Evolutionary conservation across 1,140 invertebrate genomes (phyloP).

Genomic region (Diorhabda elongata): DNA sequence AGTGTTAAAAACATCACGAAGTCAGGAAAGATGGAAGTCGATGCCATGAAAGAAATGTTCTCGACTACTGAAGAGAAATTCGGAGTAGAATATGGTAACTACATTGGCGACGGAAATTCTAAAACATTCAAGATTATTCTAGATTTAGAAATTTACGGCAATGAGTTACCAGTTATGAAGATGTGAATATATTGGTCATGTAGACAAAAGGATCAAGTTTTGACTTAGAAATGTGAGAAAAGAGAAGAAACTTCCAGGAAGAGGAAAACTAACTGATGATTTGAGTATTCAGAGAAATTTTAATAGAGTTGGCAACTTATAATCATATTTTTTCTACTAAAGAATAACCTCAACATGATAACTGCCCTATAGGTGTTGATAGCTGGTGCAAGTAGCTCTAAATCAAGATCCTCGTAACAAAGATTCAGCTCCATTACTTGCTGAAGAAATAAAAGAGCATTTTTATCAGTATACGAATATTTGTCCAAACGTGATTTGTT

Average conservation of each 20-base stretch:
- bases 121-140: conserved; percentile 32
- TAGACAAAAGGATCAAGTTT: conserved; percentile 35
- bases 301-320: conserved; percentile 39
- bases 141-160: conserved; percentile 25
- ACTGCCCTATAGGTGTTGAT: conserved; percentile 35
- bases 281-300: conserved; percentile 38
- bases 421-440: not conserved
- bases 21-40: conserved; percentile 35
- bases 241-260: conserved; percentile 28
- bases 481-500: conserved; percentile 26
- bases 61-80: not conserved
- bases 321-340: conserved; percentile 41
- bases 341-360: conserved; percentile 32
- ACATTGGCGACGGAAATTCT: conserved; percentile 36
- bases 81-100: conserved; percentile 29
- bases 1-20: conserved; percentile 27
- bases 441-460: not conserved
- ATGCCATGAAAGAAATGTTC: conserved; percentile 14
- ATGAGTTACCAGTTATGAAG: conserved; percentile 25
- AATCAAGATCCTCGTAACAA: conserved; percentile 10
- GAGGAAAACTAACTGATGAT: conserved; percentile 30
- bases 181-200: conserved; percentile 35
- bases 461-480: conserved; percentile 30
- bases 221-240: conserved; percentile 26
- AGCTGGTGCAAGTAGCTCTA: conserved; percentile 40